Conservation (phyloP, 2,113 vertebrate genomes). For the Chlamydotis undulata region DNA sequence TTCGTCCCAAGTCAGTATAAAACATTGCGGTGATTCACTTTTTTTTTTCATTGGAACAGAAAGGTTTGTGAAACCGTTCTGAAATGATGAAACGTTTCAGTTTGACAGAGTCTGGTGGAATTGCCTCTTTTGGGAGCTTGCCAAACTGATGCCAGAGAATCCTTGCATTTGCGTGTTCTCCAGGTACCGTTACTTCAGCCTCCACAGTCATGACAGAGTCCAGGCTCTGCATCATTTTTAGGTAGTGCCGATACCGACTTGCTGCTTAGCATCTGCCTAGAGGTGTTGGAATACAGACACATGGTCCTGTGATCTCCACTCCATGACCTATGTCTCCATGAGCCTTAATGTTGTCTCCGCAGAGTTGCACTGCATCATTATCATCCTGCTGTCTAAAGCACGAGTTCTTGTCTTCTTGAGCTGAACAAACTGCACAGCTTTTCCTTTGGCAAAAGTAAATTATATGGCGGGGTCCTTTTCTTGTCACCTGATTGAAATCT, state of each 20-base stretch:
- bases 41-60: not conserved
- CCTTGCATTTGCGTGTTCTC: not conserved
- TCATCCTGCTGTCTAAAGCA: too few relatives aligned
- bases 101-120: not conserved
- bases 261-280: not conserved
- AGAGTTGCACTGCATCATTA: not conserved
- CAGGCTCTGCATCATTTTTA: not conserved
- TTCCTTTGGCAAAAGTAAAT: accelerated
- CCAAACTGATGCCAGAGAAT: not conserved
- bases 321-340: accelerated
- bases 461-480: not conserved
- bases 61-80: not conserved
- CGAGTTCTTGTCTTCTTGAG: not conserved
- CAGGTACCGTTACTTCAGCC: not conserved
- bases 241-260: not conserved
- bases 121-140: not conserved
- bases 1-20: not conserved
- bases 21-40: not conserved
- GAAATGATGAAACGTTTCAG: not conserved
- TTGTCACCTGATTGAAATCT: not conserved
- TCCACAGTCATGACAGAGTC: not conserved
- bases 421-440: not conserved
- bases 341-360: too few relatives aligned
- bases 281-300: not conserved
- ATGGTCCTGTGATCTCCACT: accelerated